Base-by-base conservation (phyloP, 2,797 vertebrate species). In the Octomys mimax region DNA sequence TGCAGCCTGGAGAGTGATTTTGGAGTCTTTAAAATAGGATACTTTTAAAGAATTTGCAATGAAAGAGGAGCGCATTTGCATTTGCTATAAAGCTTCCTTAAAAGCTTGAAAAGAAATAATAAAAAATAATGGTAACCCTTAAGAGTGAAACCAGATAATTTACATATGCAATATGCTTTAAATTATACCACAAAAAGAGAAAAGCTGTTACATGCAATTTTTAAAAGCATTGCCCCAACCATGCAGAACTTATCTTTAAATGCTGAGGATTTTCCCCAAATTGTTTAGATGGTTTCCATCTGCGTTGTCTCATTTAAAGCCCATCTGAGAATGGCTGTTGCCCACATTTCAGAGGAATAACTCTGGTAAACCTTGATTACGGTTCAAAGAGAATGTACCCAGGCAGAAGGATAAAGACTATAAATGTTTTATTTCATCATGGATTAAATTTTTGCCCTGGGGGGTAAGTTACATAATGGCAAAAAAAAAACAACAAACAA, bases 311-410 rank as follows among this genome's bases (percentile, higher is more conserved):
- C 97, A 96, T 81, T 95, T 97, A 96, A 92, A 97, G 66, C 77
- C 46, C 54, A 87, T 94, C 95, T 96, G 89, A 97, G 89, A 89
- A 94, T 90, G 97, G 96, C 96, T 80, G 71, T 94, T 92, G 91
- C 78, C 84, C 95, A 92, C 79, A 97, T 85, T 96, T 95, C 90
- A 92, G 96, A 96, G 77, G 52, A 83, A 81, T 39, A 61, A 91
- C 89, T 93, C 95, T 87, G 89, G 87, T 83, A 97, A 95, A 73
- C 96, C 85, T 84, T 97, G 91, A 97, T 96, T 96, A 91, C 19
- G 90, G 96, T 97, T 98, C 93, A 96, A 49, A 93, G 87, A 97
- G 95, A 97, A 97, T 95, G 95, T 92, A 64, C 93, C 87, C 96
- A 97, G 87, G 73, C 92, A 91, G 79, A 80, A 96, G 81, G 86